Evolutionary conservation across 37 sponge, comb jelly and placozoan species (phyloP).

Genomic region (Tethya wilhelma): DNA sequence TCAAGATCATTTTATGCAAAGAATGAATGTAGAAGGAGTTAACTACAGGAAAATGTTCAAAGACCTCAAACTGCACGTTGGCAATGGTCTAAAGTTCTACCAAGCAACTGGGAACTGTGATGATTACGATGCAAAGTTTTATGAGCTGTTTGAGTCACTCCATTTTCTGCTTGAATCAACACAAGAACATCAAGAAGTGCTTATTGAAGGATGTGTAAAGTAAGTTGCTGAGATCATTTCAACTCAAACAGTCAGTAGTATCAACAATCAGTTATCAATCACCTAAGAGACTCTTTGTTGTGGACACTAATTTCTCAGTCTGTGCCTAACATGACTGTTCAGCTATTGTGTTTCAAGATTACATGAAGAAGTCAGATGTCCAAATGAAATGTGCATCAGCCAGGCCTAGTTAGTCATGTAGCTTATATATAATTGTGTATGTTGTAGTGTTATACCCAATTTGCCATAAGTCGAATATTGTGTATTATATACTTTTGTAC

Average conservation of each 20-base stretch:
- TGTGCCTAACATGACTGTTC: too few species aligned
- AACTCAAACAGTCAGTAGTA: too few species aligned
- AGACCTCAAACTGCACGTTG: constrained; percentile 49
- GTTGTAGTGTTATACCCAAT: too few species aligned
- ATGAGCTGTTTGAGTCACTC: constrained; percentile 36
- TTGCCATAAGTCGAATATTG: too few species aligned
- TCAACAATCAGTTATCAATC: background rate
- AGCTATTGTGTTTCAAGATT: too few species aligned
- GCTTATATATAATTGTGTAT: too few species aligned
- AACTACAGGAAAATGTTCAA: constrained; percentile 57
- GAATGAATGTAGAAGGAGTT: constrained; percentile 17
- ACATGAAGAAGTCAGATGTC: too few species aligned
- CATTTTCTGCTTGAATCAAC: constrained; percentile 17
- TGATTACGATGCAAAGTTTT: constrained; percentile 31
- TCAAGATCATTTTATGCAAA: background rate
- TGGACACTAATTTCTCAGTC: too few species aligned
- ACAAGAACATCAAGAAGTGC: constrained; percentile 28
- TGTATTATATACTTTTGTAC: too few species aligned
- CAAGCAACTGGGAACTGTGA: constrained; percentile 7
- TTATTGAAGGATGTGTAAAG: constrained; percentile 23
- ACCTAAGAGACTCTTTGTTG: background rate
- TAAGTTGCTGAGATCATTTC: constrained; percentile 22
- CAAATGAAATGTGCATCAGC: too few species aligned
- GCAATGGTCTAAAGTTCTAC: constrained; percentile 58
- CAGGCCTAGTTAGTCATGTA: too few species aligned